Evolutionary conservation across 1,140 invertebrate genomes (phyloP), one percentile per base, ranked within the genome.

Genomic region (Drosophila suzukii): DNA sequence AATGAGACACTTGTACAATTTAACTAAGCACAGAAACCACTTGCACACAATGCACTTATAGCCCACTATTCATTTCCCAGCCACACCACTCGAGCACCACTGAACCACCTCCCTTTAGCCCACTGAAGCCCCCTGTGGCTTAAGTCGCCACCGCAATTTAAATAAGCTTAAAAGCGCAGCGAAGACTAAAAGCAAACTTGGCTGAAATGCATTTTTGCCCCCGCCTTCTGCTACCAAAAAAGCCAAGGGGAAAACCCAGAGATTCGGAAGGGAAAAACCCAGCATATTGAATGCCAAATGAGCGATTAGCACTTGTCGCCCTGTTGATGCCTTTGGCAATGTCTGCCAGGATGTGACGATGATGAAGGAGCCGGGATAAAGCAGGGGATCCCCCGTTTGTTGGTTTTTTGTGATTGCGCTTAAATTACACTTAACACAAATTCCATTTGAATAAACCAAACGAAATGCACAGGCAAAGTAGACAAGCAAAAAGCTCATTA

Each of bases 241-340:
- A 49, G 15, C 11, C 24, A 11, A 30, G 11, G 20, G 24, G 27
- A 36, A 24, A 46, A 46, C 17, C 17, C 43, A 46, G 43, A 20
- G 43, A 20, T 46, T 46, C 17, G 43, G 17, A 24, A 13, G 43
- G 55, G 41, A 20, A 58, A 51, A 32, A 6, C 17, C 34, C 10
- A 41, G 57, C 78, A 81, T 81, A 81, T 81, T 81, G 79, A 81
- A 81, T 81, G 78, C 73, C 73, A 77, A 81, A 81, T 81, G 78
- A 81, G 79, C 78, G 78, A 81, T 81, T 81, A 81, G 78, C 78
- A 77, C 78, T 72, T 73, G 73, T 81, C 76, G 53, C 34, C 47
- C 46, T 56, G 55, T 60, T 62, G 57, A 61, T 49, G 46, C 53
- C 57, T 71, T 72, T 72, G 27, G 56, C 56, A 49, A 57, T 57